Base-by-base conservation (phyloP, 2,797 vertebrate species). In the Cirrhinus mrigala region DNA sequence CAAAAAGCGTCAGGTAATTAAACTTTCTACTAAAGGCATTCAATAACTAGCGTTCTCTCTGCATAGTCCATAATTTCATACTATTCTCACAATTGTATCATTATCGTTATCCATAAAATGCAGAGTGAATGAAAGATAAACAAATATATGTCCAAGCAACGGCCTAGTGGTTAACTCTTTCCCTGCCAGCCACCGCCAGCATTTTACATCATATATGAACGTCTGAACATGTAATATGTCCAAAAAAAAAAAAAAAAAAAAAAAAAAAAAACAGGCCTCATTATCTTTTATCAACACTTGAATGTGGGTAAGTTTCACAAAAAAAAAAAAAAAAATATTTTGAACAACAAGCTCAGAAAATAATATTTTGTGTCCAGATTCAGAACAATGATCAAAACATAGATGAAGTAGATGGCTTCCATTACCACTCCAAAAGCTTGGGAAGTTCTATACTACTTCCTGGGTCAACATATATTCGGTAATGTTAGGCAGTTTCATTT, bases 1-100 rank as follows among this genome's bases (percentile, higher is more conserved):
- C 33, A 82, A 82, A 82, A 44, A 79, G 50, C 73, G 62, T 85
- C 77, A 46, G 54, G 56, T 83, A 33, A 83, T 87, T 83, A 81
- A 58, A 75, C 73, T 29, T 54, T 48, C 73, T 37, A 64, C 79
- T 62, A 22, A 48, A 82, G 24, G 46, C 70, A 62, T 74, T 44
- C 44, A 64, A 48, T 33, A 78, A 46, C 76, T 46, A 60, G 62
- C 15, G 15, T 18, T 64, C 27, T 64, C 56, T 58, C 20, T n/a
- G 56, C 10, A 11, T 58, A 64, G 27, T 64, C 27, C 15, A 7
- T 64, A 29, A 29, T 64, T 29, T 3, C 27, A 64, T 16, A 29
- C 15, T 29, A 8, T 64, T 64, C 14, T 7, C 15, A 33, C 62
- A 16, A 16, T 64, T 16, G 29, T 64, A 16, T 64, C 62, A 29